A percentile compares a stretch with the other conserved stretches of the same genome.
phyloP scores from a whole-genome alignment of 2,888 invertebrate genomes.

The Ochlodes sylvanus region DNA sequence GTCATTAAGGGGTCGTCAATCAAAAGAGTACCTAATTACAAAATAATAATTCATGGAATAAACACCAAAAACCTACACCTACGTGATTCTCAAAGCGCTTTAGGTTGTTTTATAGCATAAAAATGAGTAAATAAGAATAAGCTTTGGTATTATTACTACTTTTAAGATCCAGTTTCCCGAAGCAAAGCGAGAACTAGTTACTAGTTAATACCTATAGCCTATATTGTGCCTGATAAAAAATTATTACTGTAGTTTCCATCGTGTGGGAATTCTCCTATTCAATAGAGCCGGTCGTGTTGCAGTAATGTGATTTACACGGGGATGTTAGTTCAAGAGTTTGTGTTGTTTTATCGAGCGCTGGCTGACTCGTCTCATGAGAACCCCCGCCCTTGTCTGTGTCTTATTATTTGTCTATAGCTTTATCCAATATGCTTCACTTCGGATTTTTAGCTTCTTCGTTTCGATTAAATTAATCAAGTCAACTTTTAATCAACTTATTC shows the following conservation, averaged over 20 bases:
- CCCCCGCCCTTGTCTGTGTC: neutral
- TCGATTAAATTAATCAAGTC: too few relatives aligned
- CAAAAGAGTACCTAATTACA: too few relatives aligned
- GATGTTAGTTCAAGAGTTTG: conserved; percentile 19
- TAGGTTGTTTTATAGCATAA: too few relatives aligned
- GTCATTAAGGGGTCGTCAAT: too few relatives aligned
- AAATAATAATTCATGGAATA: too few relatives aligned
- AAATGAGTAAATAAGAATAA: too few relatives aligned
- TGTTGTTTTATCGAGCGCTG: conserved; percentile 1
- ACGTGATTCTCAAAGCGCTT: too few relatives aligned
- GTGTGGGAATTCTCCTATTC: conserved; percentile 11
- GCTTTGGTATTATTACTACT: too few relatives aligned
- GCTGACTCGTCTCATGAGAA: conserved; percentile 2
- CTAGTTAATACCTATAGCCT: neutral
- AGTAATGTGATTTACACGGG: conserved; percentile 17
- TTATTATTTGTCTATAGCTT: neutral
- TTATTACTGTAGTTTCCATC: neutral
- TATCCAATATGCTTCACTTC: neutral
- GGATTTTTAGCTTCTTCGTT: too few relatives aligned
- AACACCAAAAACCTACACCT: too few relatives aligned
- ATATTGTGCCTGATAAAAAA: neutral
- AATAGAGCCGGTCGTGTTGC: neutral
- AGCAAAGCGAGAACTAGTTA: neutral
- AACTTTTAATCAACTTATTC: too few relatives aligned
- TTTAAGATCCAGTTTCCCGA: neutral